Conservation (phyloP, 1,140 invertebrate genomes). For the Globodera ellingtonae region DNA sequence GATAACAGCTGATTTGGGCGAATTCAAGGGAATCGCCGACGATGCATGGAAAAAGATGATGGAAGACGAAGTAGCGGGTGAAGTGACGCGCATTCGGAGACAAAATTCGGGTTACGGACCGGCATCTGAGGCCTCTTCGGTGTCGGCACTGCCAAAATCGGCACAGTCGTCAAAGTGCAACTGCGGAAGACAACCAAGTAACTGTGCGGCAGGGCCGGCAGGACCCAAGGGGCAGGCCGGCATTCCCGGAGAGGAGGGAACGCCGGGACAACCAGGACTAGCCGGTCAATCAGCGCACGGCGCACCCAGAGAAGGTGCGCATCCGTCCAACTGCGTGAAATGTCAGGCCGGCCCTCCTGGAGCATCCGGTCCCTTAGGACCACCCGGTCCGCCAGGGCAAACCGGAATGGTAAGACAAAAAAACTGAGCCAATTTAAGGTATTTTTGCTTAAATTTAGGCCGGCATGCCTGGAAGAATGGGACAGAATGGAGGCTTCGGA, state of each 20-base stretch:
- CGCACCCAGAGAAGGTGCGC: slow-evolving; percentile 2
- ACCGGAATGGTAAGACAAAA: slow-evolving; percentile 21
- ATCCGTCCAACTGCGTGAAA: slow-evolving; percentile 34
- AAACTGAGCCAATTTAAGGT: not conserved
- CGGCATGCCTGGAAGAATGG: slow-evolving; percentile 45
- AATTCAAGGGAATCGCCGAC: slow-evolving; percentile 52
- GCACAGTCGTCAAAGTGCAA: slow-evolving; percentile 22
- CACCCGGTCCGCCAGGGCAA: slow-evolving; percentile 33
- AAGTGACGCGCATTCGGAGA: slow-evolving; percentile 4
- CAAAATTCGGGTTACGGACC: slow-evolving; percentile 32
- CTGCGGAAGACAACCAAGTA: slow-evolving; percentile 43
- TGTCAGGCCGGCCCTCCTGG: slow-evolving; percentile 46
- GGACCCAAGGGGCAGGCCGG: slow-evolving; percentile 31
- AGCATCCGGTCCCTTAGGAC: slow-evolving; percentile 16
- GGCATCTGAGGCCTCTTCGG: not conserved
- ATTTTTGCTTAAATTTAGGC: slow-evolving; percentile 14
- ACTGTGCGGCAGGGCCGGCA: slow-evolving; percentile 42
- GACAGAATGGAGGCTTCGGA: slow-evolving; percentile 26
- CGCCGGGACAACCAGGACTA: slow-evolving; percentile 36
- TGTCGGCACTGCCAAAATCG: not conserved
- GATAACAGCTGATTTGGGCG: slow-evolving; percentile 41
- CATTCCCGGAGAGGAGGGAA: slow-evolving; percentile 38
- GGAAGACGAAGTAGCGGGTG: slow-evolving; percentile 14
- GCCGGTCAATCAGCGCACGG: slow-evolving; percentile 22
- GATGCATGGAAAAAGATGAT: slow-evolving; percentile 56